Evolutionary conservation across 2,113 vertebrate genomes (phyloP), one percentile per base, ranked within the genome.

Genomic region (Irena cyanogastra): DNA sequence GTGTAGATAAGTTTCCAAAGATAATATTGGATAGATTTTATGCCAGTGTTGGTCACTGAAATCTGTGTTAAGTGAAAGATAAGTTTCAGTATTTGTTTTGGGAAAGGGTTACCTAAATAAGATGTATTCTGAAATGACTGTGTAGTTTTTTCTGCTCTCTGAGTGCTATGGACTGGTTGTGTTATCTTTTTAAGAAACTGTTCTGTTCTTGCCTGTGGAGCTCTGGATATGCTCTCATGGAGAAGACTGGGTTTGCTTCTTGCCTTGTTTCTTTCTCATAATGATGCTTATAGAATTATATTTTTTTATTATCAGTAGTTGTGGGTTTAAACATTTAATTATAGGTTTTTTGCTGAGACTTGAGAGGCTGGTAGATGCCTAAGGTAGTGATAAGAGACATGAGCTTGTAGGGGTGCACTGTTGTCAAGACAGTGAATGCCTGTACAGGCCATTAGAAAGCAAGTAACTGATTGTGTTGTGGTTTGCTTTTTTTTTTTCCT

Each of bases 241-340:
- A 57, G 24, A 37, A 64, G 13, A 30, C 22, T 20, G 44, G 10
- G 9, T 9, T 31, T 23, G 31, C 6, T 75, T 74, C 14, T 85
- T 79, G 7, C 20, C 65, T 86, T 64, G 22, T 52, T 66, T 59
- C 16, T 79, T 87, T 85, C n/a, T 64, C 6, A 5, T 31, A 50
- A 45, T 12, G 31, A 60, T 6, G 1, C 18, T 56, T 82, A 14
- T 3, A 52, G 33, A 76, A n/a, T 39, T 41, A 7, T 7, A n/a
- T n/a, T 91, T 97, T 94, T 95, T 97, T 52, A 91, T 92, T 93
- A 80, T 89, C 68, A 69, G 15, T 94, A 71, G 26, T 74, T 79
- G 50, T 79, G 39, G 15, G 75, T 96, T 95, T 89, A 61, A 83
- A 88, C 90, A 76, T 41, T 61, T 91, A 83, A 72, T 94, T 70